A percentile compares a stretch with the other conserved stretches of the same genome.
Conservation (phyloP, 2,888 invertebrate species). For the Tinea pellionella region DNA sequence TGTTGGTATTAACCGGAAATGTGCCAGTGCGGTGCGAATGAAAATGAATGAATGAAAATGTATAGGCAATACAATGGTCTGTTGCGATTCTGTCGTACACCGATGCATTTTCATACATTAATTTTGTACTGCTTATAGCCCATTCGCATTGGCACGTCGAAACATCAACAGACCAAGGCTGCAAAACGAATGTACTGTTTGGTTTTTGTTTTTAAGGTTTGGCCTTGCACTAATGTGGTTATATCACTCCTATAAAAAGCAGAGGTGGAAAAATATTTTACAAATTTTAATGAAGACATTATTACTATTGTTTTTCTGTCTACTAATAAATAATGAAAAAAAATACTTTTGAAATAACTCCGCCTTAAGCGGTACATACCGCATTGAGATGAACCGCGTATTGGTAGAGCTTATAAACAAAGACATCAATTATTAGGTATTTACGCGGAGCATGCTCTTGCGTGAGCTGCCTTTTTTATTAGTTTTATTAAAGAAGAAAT, state of each 20-base stretch:
- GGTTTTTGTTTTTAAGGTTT: not conserved
- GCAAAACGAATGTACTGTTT: not conserved
- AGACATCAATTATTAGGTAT: constrained; percentile 10
- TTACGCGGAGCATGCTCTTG: not conserved
- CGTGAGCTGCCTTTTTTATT: not conserved
- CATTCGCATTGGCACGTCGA: not conserved
- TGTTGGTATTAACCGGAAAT: not conserved
- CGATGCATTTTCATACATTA: constrained; percentile 3
- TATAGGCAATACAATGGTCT: not conserved
- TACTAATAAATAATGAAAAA: not conserved
- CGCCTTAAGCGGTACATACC: constrained; percentile 12
- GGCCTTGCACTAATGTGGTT: constrained; percentile 5
- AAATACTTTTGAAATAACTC: constrained; percentile 9
- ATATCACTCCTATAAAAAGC: constrained; percentile 7
- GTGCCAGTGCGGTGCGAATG: constrained; percentile 6
- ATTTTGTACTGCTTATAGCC: not conserved
- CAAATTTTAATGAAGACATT: not conserved
- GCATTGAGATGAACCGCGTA: constrained; percentile 13
- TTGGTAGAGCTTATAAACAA: constrained; percentile 12
- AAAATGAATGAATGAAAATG: not conserved
- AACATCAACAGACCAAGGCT: constrained; percentile 12
- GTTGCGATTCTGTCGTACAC: constrained; percentile 4
- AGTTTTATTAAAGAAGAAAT: not conserved
- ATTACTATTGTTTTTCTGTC: not conserved
- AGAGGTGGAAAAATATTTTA: not conserved